These are phyloP conservation scores for Nephrocerus scutellatus DNA, from an alignment of 2,888 invertebrate genomes.

Conservation along the genomic window DNA sequence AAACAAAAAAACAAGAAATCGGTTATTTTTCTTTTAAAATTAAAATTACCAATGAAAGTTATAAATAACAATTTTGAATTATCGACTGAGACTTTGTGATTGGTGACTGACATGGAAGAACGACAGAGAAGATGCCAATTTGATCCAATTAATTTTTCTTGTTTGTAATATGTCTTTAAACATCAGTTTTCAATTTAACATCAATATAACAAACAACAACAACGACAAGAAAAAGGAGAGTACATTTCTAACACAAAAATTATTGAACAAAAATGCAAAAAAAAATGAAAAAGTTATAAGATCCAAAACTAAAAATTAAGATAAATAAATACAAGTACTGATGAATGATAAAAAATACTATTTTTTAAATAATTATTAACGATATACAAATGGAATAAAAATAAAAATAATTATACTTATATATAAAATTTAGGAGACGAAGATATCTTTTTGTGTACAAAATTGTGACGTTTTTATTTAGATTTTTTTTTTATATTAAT, in stretches of 20 bases:
- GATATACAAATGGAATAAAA: conserved; percentile 5
- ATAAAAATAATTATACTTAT: conserved; percentile 3
- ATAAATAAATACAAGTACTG: conserved; percentile 1
- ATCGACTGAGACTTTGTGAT: no score
- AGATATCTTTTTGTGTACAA: no score
- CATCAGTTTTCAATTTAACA: conserved; percentile 17
- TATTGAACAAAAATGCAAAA: conserved; percentile 7
- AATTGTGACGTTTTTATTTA: no score
- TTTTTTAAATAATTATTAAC: conserved; percentile 5
- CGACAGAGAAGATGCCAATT: conserved; percentile 14
- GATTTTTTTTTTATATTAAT: conserved; percentile 8
- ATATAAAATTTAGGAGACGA: no score
- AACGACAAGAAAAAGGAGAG: no score
- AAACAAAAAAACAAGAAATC: conserved; percentile 4
- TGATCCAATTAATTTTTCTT: conserved; percentile 21
- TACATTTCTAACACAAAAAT: no score
- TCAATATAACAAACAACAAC: no score
- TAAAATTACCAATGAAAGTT: no score
- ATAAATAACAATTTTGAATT: no score
- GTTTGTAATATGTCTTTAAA: conserved; percentile 19
- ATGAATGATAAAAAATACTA: conserved; percentile 15
- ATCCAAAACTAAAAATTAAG: neutral
- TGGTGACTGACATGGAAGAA: no score
- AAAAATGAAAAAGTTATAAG: neutral
- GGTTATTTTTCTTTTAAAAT: no score